Percentiles rank a stretch among this genome's conserved stretches.
Conservation (phyloP, 2,888 invertebrate genomes). For the Acleris sparsana region DNA sequence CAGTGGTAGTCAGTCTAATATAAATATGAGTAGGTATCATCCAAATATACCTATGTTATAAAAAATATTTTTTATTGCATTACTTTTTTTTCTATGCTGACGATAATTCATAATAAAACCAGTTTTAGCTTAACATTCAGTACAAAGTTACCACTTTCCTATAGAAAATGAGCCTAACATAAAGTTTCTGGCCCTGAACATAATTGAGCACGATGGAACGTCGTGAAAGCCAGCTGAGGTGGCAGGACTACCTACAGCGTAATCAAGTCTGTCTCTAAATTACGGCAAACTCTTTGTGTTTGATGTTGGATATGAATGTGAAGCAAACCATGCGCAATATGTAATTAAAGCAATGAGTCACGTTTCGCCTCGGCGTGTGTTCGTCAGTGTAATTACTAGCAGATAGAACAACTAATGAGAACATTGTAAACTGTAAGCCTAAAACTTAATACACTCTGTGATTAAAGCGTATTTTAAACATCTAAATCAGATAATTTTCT, state of each 20-base stretch:
- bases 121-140: no score
- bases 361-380: constrained; percentile 47
- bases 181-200: neutral
- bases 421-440: constrained; percentile 43
- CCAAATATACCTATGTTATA: no score
- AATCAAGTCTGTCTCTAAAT: constrained; percentile 16
- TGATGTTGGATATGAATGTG: constrained; percentile 39
- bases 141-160: no score
- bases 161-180: no score
- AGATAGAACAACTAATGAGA: constrained; percentile 49
- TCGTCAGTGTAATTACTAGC: constrained; percentile 49
- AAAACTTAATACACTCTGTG: constrained; percentile 13
- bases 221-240: constrained; percentile 4
- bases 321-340: constrained; percentile 43
- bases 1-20: no score
- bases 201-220: constrained; percentile 10
- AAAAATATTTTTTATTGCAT: no score
- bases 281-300: constrained; percentile 31
- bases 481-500: neutral
- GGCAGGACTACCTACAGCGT: constrained; percentile 13
- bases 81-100: no score
- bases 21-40: no score
- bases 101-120: no score
- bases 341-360: constrained; percentile 61
- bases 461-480: neutral